Evolutionary conservation across 1,140 invertebrate genomes (phyloP), one percentile per base, ranked within the genome.

Genomic region (Onthophagus taurus): DNA sequence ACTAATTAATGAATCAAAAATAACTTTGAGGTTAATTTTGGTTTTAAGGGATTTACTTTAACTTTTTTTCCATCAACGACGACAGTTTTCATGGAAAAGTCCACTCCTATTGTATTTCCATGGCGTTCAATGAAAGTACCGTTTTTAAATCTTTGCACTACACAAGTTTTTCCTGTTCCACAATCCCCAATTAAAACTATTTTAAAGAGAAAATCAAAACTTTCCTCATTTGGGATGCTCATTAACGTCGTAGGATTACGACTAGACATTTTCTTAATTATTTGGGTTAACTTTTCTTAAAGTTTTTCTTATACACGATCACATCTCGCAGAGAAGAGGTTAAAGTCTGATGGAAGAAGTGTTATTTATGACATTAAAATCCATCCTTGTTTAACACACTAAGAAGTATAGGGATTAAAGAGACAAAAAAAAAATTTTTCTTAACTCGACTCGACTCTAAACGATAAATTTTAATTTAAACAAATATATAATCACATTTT

Each of bases 51-150:
- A 59, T 53, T 64, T 70, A 93, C 89, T 80, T 96, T 95, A 43
- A 95, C 81, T 72, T 82, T 81, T 69, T 95, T 95, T 11, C 84
- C 85, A 68, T 95, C 90, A 34, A 96, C 80, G 42, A 85, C 72
- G 6, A 96, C 75, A 16, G 89, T 94, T 77, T 95, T 95, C 89
- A 95, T 95, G 44, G 89, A 93, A 69, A 95, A 96, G 70, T 96
- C 92, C 18, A 96, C 91, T 36, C 91, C 91, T 57, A 96, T 95
- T 17, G 92, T 95, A 60, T 87, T 93, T 14, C 88, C 89, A 66
- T 95, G 90, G 54, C 82, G 77, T 69, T 95, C 90, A 44, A 92
- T 81, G 62, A 89, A 96, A 48, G 85, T 91, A 46, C 91, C 91
- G 42, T 88, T 88, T 66, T 90, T 91, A 65, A 96, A 90, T 47